phyloP scores from a whole-genome alignment of 2,113 vertebrate species.

The Dasypus novemcinctus region DNA sequence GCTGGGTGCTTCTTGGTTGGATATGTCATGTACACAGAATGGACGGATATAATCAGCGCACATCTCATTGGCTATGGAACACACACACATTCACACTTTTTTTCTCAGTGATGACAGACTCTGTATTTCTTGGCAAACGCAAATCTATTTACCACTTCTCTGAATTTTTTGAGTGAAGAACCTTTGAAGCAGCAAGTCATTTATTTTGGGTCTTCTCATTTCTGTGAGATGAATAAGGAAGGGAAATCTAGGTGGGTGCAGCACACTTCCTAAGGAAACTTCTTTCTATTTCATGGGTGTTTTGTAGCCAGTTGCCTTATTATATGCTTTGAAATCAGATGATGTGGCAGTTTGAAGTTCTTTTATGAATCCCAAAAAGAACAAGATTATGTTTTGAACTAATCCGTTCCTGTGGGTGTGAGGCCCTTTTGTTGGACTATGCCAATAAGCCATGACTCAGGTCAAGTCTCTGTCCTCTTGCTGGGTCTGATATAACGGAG shows the following conservation, averaged over 20 bases:
- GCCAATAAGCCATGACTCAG: too few relatives aligned
- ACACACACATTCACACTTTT: too few relatives aligned
- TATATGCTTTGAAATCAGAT: background rate
- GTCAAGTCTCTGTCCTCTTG: too few relatives aligned
- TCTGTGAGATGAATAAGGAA: background rate
- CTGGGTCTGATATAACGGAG: too few relatives aligned
- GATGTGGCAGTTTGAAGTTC: too few relatives aligned
- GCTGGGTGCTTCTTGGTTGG: constrained; percentile 47
- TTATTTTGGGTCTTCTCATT: background rate
- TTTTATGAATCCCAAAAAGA: too few relatives aligned
- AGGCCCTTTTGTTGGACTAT: too few relatives aligned
- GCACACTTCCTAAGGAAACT: background rate
- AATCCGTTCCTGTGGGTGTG: too few relatives aligned
- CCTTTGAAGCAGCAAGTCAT: background rate
- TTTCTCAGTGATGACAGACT: background rate
- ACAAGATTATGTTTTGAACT: too few relatives aligned
- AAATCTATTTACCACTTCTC: background rate
- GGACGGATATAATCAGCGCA: background rate
- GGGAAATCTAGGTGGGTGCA: background rate
- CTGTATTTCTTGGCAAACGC: background rate
- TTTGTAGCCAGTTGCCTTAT: background rate
- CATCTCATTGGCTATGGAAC: background rate
- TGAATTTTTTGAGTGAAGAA: constrained; percentile 24
- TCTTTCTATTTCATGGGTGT: background rate
- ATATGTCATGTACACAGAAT: background rate